Evolutionary conservation across 1,140 invertebrate genomes (phyloP), one percentile per base, ranked within the genome.

Genomic region (Berghia stephanieae): DNA sequence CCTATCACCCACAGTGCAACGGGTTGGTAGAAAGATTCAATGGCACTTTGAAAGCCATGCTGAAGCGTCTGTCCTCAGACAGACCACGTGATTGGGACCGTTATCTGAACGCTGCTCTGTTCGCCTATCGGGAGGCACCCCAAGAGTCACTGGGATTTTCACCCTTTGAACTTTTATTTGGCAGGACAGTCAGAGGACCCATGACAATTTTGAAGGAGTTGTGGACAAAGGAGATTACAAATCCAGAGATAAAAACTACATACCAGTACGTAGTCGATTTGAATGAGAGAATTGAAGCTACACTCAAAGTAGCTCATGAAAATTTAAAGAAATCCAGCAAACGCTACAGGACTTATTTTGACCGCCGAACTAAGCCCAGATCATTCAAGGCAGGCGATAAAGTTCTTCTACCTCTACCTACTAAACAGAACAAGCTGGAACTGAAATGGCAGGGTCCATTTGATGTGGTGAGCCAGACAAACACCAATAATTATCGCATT

Each of bases 1-100:
- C 52, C 0, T 81, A 81, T n/a, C 74, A 81, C 69, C 60, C 78
- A 31, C 71, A 55, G 43, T 77, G 63, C 63, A 81, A 81, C 40
- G 75, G 80, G 5, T 63, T 78, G 77, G n/a, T n/a, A n/a, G n/a
- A n/a, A n/a, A n/a, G n/a, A n/a, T n/a, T n/a, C n/a, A n/a, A n/a
- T n/a, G n/a, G 52, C 3, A 77, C 36, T 16, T 55, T 81, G 43
- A 79, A 81, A 66, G 21, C 34, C n/a, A 81, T 73, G 79, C 44
- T 89, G 21, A 81, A 81, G 49, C 78, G 67, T 24, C 40, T 85
- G 63, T 88, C 84, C 80, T 52, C 76, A 21, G 77, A 83, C 42
- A 70, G 78, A 67, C 76, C 75, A 16, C 82, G 82, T 77, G 79
- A 87, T 31, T 89, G 87, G 87, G 83, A 88, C 72, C 52, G 68